Evolutionary conservation across 2,113 vertebrate species (phyloP).

Genomic region (Spilogale gracilis): DNA sequence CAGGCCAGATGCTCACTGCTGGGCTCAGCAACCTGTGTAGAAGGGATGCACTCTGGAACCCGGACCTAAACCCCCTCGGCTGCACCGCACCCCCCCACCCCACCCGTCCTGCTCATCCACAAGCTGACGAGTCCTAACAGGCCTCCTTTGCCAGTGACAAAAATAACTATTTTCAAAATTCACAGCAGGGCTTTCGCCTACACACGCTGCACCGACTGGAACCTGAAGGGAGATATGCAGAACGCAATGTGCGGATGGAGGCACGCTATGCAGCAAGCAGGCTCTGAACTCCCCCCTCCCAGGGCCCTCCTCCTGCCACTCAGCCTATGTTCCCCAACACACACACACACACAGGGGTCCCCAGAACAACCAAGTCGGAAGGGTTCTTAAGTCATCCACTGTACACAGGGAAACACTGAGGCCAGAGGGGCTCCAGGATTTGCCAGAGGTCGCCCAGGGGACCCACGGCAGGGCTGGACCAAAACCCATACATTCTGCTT

Average conservation of each 20-base stretch:
- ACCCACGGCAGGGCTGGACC: neutral
- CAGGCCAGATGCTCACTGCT: neutral
- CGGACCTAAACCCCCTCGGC: neutral
- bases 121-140: constrained; percentile 91
- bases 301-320: constrained; percentile 67
- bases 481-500: neutral
- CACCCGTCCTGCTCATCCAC: constrained; percentile 88
- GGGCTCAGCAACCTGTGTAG: neutral
- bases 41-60: neutral
- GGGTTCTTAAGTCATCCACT: neutral
- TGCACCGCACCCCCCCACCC: constrained; percentile 63
- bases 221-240: constrained; percentile 88
- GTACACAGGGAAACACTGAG: neutral
- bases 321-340: neutral
- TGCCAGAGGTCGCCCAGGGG: neutral
- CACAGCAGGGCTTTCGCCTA: constrained; percentile 92
- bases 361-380: neutral
- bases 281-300: constrained; percentile 78
- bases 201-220: constrained; percentile 89
- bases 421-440: neutral
- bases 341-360: neutral
- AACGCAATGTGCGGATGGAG: constrained; percentile 87
- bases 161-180: constrained; percentile 93
- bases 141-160: constrained; percentile 91
- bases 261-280: constrained; percentile 76